Conservation (phyloP, 2,888 invertebrate species). For the Flexamia atlantica region DNA sequence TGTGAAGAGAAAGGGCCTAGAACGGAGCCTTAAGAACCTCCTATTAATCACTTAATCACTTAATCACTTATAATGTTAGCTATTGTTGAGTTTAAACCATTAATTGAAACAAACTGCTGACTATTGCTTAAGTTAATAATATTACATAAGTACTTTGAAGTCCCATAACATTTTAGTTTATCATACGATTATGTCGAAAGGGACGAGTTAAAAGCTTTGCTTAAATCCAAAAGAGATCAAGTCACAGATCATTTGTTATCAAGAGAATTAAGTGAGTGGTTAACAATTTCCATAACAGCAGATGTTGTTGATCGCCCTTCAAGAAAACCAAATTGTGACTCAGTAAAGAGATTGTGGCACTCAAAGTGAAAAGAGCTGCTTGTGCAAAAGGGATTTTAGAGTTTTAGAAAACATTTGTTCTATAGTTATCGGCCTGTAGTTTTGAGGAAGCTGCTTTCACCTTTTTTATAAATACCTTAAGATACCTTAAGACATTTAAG, state of each 20-base stretch:
- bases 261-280: background rate
- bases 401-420: constrained; percentile 16
- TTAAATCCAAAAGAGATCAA: background rate
- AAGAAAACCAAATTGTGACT: constrained; percentile 9
- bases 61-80: too few relatives aligned
- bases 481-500: background rate
- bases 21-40: background rate
- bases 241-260: background rate
- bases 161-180: background rate
- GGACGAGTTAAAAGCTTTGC: constrained; percentile 25
- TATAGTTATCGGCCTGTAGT: constrained; percentile 4
- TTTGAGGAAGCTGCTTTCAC: background rate
- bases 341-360: background rate
- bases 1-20: background rate
- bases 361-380: background rate
- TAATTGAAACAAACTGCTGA: background rate
- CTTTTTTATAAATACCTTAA: constrained; percentile 12
- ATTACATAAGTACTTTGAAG: background rate
- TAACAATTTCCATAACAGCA: background rate
- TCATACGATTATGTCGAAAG: background rate
- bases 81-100: background rate
- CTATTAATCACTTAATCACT: too few relatives aligned
- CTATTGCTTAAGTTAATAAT: background rate
- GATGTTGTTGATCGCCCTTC: background rate
- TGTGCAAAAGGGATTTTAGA: background rate